These are phyloP conservation scores for Callospermophilus lateralis DNA, from an alignment of 2,113 vertebrate species.

Conservation along the genomic window DNA sequence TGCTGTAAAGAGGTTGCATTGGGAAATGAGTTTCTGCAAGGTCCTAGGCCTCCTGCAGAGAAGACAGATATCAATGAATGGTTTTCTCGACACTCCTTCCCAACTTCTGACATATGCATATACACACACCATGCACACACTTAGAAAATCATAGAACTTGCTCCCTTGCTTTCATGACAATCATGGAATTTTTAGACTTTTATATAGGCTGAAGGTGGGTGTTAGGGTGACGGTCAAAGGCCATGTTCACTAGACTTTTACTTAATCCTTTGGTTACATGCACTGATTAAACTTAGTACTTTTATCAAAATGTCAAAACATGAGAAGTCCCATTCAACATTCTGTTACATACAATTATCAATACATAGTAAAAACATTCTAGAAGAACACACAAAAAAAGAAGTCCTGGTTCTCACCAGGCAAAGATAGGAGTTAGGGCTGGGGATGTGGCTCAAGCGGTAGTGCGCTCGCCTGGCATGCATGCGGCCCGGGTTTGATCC, in stretches of 20 bases:
- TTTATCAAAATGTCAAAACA: slow-evolving; percentile 6
- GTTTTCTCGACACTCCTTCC: neutral
- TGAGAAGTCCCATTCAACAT: neutral
- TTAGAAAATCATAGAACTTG: neutral
- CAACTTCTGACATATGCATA: neutral
- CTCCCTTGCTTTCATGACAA: neutral
- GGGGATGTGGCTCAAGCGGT: no score
- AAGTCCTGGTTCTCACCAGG: neutral
- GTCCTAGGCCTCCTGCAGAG: neutral
- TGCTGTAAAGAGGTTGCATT: neutral
- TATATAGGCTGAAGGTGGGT: neutral
- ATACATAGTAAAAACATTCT: neutral
- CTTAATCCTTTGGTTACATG: neutral
- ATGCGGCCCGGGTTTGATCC: no score
- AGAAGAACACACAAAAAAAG: neutral
- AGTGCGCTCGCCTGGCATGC: no score
- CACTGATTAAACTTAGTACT: neutral
- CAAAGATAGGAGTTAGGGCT: neutral
- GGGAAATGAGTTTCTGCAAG: neutral
- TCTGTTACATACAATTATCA: no score
- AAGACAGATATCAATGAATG: neutral
- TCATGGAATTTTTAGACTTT: neutral
- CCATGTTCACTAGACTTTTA: neutral
- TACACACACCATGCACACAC: neutral
- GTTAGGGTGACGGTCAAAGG: neutral